These are phyloP conservation scores for Tubulanus polymorphus DNA, from an alignment of 2,888 invertebrate species.

Conservation along the genomic window DNA sequence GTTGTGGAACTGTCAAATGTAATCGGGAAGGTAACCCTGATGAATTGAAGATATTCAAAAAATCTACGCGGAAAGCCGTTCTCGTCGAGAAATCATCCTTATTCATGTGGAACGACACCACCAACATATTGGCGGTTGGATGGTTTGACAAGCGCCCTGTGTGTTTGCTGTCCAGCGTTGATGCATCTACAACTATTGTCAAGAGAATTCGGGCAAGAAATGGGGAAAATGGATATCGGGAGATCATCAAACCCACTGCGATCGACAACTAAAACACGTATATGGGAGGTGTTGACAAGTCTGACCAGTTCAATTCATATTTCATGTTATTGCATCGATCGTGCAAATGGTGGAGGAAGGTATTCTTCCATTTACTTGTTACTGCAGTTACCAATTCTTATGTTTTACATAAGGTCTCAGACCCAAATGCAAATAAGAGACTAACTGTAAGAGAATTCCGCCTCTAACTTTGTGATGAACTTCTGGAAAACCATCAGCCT, in stretches of 20 bases:
- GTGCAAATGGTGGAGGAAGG: neutral
- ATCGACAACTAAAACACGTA: neutral
- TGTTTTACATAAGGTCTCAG: too few species aligned
- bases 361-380: neutral
- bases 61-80: neutral
- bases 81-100: neutral
- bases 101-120: neutral
- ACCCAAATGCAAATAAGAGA: too few species aligned
- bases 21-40: neutral
- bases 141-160: neutral
- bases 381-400: neutral
- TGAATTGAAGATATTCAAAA: neutral
- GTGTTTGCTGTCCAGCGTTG: neutral
- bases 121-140: neutral
- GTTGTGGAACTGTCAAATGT: neutral
- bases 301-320: neutral
- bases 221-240: neutral
- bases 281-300: neutral
- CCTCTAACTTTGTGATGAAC: too few species aligned
- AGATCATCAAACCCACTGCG: neutral
- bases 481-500: too few species aligned
- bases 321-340: neutral
- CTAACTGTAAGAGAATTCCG: too few species aligned
- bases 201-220: neutral
- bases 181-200: neutral